Conservation (phyloP, 2,797 vertebrate genomes). For the Sciurus vulgaris region DNA sequence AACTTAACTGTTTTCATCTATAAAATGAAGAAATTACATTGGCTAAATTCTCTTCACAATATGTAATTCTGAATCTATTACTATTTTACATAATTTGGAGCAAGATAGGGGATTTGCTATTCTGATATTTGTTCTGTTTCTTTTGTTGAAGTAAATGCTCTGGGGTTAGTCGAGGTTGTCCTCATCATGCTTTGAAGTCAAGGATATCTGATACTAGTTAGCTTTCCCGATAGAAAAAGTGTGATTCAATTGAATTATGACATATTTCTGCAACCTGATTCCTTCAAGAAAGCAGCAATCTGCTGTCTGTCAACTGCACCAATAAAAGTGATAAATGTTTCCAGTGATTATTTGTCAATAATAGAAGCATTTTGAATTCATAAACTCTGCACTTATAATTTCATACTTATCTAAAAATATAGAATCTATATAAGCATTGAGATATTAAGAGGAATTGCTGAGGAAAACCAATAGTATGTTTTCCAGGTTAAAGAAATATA, state of each 20-base stretch:
- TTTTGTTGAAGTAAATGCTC: slow-evolving; percentile 59
- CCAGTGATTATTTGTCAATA: slow-evolving; percentile 78
- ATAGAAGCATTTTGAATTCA: slow-evolving; percentile 64
- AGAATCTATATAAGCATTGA: slow-evolving; percentile 61
- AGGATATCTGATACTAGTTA: slow-evolving; percentile 67
- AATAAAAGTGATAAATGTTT: slow-evolving; percentile 70
- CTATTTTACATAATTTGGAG: neutral
- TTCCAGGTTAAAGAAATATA: slow-evolving; percentile 45
- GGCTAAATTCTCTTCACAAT: neutral
- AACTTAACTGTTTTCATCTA: neutral
- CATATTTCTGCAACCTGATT: slow-evolving; percentile 43
- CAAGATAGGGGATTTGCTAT: neutral
- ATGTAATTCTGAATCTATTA: slow-evolving; percentile 34
- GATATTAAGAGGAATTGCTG: slow-evolving; percentile 45
- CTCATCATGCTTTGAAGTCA: slow-evolving; percentile 57
- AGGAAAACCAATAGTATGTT: slow-evolving; percentile 36
- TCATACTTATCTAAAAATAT: slow-evolving; percentile 64
- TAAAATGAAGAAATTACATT: slow-evolving; percentile 22
- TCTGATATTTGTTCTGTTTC: neutral
- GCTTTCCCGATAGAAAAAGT: slow-evolving; percentile 63
- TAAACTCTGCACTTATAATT: slow-evolving; percentile 70
- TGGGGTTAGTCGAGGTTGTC: slow-evolving; percentile 47
- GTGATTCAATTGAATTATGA: slow-evolving; percentile 68
- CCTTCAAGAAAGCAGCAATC: slow-evolving; percentile 52
- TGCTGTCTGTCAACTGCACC: slow-evolving; percentile 34